Evolutionary conservation across 2,113 vertebrate genomes (phyloP).

Genomic region (Sminthopsis crassicaudata): DNA sequence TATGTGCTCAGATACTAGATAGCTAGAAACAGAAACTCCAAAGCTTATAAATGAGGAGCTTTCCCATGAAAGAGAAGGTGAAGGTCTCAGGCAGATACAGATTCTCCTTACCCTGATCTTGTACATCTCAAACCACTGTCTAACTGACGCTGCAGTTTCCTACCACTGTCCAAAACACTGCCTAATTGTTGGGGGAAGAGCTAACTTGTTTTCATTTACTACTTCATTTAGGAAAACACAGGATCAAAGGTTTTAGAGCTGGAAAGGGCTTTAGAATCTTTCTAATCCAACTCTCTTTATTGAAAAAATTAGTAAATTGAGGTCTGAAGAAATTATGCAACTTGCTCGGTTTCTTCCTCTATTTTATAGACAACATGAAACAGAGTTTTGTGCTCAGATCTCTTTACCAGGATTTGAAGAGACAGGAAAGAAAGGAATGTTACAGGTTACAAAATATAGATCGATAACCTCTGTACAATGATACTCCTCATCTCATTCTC

Average conservation of each 20-base stretch:
- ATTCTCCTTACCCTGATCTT: neutral
- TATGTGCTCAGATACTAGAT: neutral
- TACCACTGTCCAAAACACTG: neutral
- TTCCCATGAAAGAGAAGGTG: neutral
- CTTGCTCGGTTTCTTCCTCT: neutral
- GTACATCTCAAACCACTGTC: neutral
- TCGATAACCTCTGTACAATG: neutral
- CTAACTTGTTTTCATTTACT: neutral
- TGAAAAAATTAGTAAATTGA: neutral
- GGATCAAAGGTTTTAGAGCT: neutral
- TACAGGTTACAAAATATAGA: neutral
- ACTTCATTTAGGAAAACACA: neutral
- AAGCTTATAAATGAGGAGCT: neutral
- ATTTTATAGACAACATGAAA: neutral
- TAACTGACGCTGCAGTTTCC: neutral
- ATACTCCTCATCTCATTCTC: neutral
- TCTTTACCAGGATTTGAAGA: constrained; percentile 24
- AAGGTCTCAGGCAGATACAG: neutral
- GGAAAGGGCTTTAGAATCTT: neutral
- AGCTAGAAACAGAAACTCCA: neutral
- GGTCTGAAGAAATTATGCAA: neutral
- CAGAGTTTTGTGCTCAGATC: neutral
- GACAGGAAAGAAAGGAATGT: neutral
- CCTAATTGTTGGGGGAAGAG: neutral
- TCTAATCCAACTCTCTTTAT: neutral